phyloP scores from a whole-genome alignment of 1,140 invertebrate genomes.

The Lepidurus apus region DNA sequence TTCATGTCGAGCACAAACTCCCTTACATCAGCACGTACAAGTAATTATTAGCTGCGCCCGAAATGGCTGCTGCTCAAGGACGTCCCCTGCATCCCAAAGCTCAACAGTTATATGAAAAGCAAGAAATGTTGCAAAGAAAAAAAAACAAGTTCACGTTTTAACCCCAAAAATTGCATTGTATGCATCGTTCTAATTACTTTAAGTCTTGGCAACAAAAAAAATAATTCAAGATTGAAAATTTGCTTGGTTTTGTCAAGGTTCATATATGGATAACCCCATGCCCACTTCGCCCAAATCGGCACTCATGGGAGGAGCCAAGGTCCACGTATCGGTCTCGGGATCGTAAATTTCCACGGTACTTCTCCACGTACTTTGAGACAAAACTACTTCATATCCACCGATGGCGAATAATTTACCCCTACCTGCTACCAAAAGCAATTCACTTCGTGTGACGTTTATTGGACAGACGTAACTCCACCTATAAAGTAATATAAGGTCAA shows the following conservation, averaged over 20 bases:
- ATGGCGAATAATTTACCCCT: conserved; percentile 83
- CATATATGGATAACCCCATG: conserved; percentile 69
- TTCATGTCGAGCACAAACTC: no score
- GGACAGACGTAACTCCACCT: conserved; percentile 71
- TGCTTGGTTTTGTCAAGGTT: not conserved
- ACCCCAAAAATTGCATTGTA: not conserved
- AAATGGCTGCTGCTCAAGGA: not conserved
- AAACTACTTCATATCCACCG: conserved; percentile 70
- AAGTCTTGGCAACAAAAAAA: not conserved
- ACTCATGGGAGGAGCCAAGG: conserved; percentile 66
- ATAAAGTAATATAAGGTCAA: conserved; percentile 35
- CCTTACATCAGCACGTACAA: not conserved
- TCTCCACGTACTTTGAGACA: conserved; percentile 53
- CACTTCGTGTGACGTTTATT: conserved; percentile 77
- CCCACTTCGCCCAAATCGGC: conserved; percentile 85
- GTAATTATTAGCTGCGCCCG: not conserved
- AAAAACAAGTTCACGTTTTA: not conserved
- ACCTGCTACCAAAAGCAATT: conserved; percentile 77
- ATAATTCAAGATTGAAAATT: not conserved
- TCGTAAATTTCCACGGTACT: conserved; percentile 72
- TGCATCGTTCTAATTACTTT: not conserved
- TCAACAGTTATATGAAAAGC: not conserved
- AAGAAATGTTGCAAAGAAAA: conserved; percentile 15
- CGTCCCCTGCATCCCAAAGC: not conserved
- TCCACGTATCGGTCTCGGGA: conserved; percentile 66